These are phyloP conservation scores for Paratrypauchen microcephalus DNA, from an alignment of 2,797 vertebrate genomes.

Conservation along the genomic window DNA sequence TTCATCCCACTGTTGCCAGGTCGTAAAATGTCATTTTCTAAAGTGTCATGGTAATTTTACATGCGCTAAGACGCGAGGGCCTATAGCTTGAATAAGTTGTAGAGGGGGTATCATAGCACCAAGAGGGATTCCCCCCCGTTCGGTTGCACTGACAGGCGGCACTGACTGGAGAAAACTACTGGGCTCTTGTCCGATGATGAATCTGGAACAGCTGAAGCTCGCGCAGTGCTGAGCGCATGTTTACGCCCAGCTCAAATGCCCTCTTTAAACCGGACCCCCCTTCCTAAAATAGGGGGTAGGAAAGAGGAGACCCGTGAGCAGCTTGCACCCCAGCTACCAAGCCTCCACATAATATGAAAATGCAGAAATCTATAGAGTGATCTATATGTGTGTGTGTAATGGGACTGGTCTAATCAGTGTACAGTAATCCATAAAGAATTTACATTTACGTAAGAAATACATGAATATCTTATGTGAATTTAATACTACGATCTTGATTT, in stretches of 20 bases:
- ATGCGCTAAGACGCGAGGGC: constrained; percentile 30
- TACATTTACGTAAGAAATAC: background rate
- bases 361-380: background rate
- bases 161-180: constrained; percentile 35
- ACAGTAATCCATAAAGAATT: background rate
- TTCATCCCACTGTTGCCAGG: constrained; percentile 1
- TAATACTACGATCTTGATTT: background rate
- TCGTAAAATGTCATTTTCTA: constrained; percentile 6
- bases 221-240: constrained; percentile 83
- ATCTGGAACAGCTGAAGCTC: constrained; percentile 89
- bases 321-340: constrained; percentile 35
- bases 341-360: constrained; percentile 3
- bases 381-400: background rate
- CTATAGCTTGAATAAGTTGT: constrained; percentile 16
- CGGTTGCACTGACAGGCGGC: constrained; percentile 42
- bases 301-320: constrained; percentile 51
- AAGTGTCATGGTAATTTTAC: constrained; percentile 1
- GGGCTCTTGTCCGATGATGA: constrained; percentile 69
- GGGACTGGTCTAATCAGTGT: constrained; percentile 4
- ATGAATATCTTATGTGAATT: background rate
- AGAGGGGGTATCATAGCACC: constrained; percentile 30
- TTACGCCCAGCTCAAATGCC: constrained; percentile 88
- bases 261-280: constrained; percentile 73
- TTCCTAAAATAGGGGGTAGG: constrained; percentile 84
- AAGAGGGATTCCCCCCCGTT: constrained; percentile 60